phyloP scores from a whole-genome alignment of 1,140 invertebrate species.

The Drosophila ironensis region DNA sequence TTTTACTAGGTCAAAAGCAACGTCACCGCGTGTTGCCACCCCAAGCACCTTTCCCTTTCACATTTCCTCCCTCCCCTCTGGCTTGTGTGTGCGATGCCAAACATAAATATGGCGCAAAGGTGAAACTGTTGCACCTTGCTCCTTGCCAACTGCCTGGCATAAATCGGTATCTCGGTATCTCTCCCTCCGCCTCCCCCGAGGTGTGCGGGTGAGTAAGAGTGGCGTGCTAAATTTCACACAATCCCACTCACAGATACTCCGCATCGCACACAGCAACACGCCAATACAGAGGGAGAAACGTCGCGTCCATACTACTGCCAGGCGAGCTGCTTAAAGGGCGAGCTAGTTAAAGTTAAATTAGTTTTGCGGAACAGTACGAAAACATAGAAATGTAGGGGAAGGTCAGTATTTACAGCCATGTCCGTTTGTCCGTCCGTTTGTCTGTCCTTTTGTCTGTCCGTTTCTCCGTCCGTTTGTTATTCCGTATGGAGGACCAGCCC shows the following conservation, averaged over 20 bases:
- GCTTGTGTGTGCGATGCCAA: constrained; percentile 51
- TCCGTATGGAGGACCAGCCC: too few species aligned
- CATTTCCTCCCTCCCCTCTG: not conserved
- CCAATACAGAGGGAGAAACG: too few species aligned
- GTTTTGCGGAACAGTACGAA: too few species aligned
- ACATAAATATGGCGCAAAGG: constrained; percentile 75
- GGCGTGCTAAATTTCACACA: constrained; percentile 63
- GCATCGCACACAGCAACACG: constrained; percentile 7
- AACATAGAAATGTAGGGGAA: too few species aligned
- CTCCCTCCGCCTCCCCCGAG: too few species aligned
- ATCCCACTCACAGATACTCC: constrained; percentile 9
- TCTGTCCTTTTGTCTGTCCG: too few species aligned
- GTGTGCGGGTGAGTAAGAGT: constrained; percentile 6
- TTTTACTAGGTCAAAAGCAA: constrained; percentile 78
- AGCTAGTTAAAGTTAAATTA: too few species aligned
- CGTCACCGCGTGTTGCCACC: constrained; percentile 43
- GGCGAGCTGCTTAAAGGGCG: too few species aligned
- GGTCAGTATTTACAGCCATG: too few species aligned
- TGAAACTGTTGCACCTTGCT: constrained; percentile 67
- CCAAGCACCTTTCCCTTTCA: not conserved
- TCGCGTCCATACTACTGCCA: constrained; percentile 1
- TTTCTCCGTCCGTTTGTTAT: too few species aligned
- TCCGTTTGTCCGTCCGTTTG: too few species aligned
- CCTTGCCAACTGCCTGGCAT: constrained; percentile 53
- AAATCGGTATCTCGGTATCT: constrained; percentile 52